Conservation (phyloP, 1,140 invertebrate genomes). For the Macrobrachium rosenbergii region DNA sequence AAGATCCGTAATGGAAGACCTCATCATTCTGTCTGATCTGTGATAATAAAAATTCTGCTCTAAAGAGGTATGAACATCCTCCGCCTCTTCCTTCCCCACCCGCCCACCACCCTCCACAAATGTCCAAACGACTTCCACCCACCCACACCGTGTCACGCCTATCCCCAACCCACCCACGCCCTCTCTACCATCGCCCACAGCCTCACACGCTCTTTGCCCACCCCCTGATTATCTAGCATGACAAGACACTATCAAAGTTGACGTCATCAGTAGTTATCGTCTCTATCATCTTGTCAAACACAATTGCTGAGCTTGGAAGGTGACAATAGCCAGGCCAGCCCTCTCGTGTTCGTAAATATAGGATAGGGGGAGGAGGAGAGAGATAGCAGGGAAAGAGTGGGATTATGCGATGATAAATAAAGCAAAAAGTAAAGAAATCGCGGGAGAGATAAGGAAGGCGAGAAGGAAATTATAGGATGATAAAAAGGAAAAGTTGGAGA, state of each 20-base stretch:
- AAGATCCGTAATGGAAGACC: too few species aligned
- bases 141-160: background rate
- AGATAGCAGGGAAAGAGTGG: background rate
- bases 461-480: conserved; percentile 9
- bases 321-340: conserved; percentile 48
- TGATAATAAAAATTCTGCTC: too few species aligned
- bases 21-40: too few species aligned
- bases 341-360: background rate
- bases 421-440: conserved; percentile 1
- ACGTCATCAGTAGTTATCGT: conserved; percentile 52
- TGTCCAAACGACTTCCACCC: too few species aligned
- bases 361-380: conserved; percentile 8
- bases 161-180: background rate
- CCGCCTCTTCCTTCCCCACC: background rate
- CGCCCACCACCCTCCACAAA: background rate
- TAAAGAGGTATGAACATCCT: background rate
- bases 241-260: conserved; percentile 59
- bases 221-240: conserved; percentile 60
- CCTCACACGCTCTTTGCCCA: conserved; percentile 12
- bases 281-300: conserved; percentile 59
- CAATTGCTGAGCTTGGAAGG: conserved; percentile 52
- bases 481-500: too few species aligned
- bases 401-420: background rate
- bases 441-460: conserved; percentile 5
- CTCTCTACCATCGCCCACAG: background rate